Evolutionary conservation across 2,888 invertebrate genomes (phyloP).

Genomic region (Geophilus truncorum): DNA sequence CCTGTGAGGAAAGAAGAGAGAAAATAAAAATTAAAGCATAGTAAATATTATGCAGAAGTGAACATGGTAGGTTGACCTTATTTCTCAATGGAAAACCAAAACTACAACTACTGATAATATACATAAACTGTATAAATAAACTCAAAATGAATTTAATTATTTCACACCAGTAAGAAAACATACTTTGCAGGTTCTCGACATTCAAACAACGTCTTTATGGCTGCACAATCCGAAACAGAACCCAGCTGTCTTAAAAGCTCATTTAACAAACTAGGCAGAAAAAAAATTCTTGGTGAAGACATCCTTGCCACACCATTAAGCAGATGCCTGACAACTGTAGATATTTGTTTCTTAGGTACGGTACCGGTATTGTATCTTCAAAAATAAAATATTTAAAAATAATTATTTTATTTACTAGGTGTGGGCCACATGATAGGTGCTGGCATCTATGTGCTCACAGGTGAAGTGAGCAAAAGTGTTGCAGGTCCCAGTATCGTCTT

Average conservation of each 20-base stretch:
- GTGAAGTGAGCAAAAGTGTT: constrained; percentile 71
- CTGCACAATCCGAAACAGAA: neutral
- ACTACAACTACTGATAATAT: too few relatives aligned
- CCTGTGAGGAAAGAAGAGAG: too few relatives aligned
- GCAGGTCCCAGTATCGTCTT: constrained; percentile 74
- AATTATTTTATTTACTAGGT: constrained; percentile 54
- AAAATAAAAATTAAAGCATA: too few relatives aligned
- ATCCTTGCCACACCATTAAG: constrained; percentile 72
- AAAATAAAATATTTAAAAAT: neutral
- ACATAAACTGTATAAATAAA: too few relatives aligned
- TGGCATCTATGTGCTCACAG: constrained; percentile 86
- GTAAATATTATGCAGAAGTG: too few relatives aligned
- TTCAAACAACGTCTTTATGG: neutral
- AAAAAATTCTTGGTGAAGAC: constrained; percentile 38
- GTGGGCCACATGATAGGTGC: constrained; percentile 94
- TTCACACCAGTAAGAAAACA: too few relatives aligned
- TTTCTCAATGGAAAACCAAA: too few relatives aligned
- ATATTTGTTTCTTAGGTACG: constrained; percentile 82
- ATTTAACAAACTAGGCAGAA: neutral
- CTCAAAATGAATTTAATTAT: too few relatives aligned
- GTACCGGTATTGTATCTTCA: too few relatives aligned
- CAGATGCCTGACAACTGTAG: constrained; percentile 80
- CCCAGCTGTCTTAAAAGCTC: neutral
- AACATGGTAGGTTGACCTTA: too few relatives aligned
- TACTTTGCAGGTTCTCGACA: neutral